Evolutionary conservation across 2,797 vertebrate species (phyloP), one percentile per base, ranked within the genome.

Genomic region (Neoniphon sammara): DNA sequence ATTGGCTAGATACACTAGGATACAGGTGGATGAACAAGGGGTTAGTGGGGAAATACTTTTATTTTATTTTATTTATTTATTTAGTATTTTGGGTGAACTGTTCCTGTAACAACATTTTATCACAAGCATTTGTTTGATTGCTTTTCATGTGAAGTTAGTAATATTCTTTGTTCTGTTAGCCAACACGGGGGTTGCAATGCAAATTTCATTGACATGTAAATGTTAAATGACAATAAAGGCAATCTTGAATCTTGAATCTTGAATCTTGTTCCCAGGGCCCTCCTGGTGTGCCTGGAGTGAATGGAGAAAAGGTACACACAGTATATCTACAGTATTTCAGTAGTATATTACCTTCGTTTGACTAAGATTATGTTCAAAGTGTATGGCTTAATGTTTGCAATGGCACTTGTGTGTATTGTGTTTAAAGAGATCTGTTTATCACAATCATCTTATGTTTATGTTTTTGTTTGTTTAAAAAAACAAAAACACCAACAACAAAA

Each of bases 281-380:
- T 55, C 75, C 85, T 6, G 96, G 96, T 23, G 36, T 70, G 1
- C 50, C 90, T 11, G 96, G 96, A 73, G 70, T 61, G 6, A 97
- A 96, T 88, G 96, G 96, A 82, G 94, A 81, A 62, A 97, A 96
- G 94, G 96, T 96, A 79, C 69, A 66, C 50, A 57, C 10, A 42
- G 21, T n/a, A 1, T n/a, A 14, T 42, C 10, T 42, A 10, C 58
- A 20, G 25, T 64, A 11, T 58, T 30, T 66, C 1, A 81, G 12
- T 50, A 0, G 12, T 18, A 1, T 47, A 20, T 23, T 31, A 11
- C 25, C 21, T 42, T 12, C 21, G 39, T 53, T 27, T 1, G 0
- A 25, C 52, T 7, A 12, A 2, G 0, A 46, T 42, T 15, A 30
- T 30, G 17, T 31, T 3, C 54, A 18, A 57, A 62, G 17, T 49